Evolutionary conservation across 2,797 vertebrate genomes (phyloP), one percentile per base, ranked within the genome.

Genomic region (Clarias pachynema): DNA sequence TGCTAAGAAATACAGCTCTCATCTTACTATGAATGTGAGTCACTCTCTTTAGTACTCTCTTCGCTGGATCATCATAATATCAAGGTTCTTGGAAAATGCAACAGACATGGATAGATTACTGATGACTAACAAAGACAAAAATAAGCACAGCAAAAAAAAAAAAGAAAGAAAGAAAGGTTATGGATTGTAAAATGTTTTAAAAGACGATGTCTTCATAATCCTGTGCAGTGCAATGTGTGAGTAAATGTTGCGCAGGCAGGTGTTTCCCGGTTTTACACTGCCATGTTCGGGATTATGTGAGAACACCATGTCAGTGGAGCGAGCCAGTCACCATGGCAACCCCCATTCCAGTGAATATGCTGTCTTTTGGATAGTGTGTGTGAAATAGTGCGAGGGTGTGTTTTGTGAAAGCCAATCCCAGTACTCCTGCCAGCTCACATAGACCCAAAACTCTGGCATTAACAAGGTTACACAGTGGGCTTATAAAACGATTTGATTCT

Each of bases 381-480:
- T 81, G 79, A 77, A 81, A 78, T 75, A 74, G 68, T 79, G 81
- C 3, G 87, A 91, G 92, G 94, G 93, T 93, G 93, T 94, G 91
- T 91, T 89, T 84, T 56, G 57, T 14, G 59, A 6, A 40, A 91
- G 86, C 93, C 94, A 95, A 95, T 95, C 87, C 5, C 62, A 87
- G 88, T 79, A 84, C 73, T 8, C 84, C 24, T 18, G 10, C 56
- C n/a, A 86, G 88, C 82, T 85, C 90, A 92, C 92, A 90, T 84
- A 90, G 89, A 90, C 44, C 60, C 37, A 78, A 72, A 86, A 18
- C 29, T 74, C 44, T n/a, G 14, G 86, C 29, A 85, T 89, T 92
- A 92, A 93, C 68, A n/a, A 90, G 89, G 90, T 93, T 94, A 92
- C 92, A 92, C 91, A 93, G 93, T 77, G 62, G n/a, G 72, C 86